A percentile compares a stretch with the other conserved stretches of the same genome.
Conservation (phyloP, 2,113 vertebrate genomes). For the Montifringilla adamsi region DNA sequence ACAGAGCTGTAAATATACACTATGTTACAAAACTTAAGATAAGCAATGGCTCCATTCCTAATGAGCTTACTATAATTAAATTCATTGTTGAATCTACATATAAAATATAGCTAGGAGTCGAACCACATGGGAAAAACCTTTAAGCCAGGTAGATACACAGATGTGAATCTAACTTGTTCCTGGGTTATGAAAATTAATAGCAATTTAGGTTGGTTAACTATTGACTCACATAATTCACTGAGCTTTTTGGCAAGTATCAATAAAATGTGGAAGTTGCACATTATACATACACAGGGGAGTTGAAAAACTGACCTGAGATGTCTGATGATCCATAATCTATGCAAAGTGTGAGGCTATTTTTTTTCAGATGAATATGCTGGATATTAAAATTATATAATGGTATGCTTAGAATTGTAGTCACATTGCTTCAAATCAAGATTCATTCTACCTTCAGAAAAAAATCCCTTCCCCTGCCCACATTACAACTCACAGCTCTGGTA, state of each 20-base stretch:
- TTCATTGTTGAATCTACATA: slow-evolving; percentile 11
- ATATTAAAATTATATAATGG: background rate
- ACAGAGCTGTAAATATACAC: slow-evolving; percentile 35
- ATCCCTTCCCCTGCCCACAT: background rate
- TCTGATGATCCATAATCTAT: background rate
- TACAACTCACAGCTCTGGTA: background rate
- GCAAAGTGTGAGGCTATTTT: background rate
- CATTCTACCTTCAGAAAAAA: background rate
- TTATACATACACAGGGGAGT: background rate
- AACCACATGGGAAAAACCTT: background rate
- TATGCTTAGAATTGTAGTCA: background rate
- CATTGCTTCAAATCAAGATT: background rate
- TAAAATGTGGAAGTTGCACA: background rate
- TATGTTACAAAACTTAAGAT: slow-evolving; percentile 44
- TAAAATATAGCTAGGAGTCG: background rate
- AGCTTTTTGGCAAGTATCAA: background rate
- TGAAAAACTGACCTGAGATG: background rate
- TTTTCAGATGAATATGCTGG: background rate
- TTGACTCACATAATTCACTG: background rate
- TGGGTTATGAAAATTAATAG: background rate
- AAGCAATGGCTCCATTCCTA: slow-evolving; percentile 30
- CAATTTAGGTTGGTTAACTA: background rate
- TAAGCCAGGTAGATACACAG: background rate
- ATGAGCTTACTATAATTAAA: slow-evolving; percentile 57
- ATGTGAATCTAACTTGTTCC: background rate